phyloP scores from a whole-genome alignment of 1,140 invertebrate genomes.

The Papilio helenus region DNA sequence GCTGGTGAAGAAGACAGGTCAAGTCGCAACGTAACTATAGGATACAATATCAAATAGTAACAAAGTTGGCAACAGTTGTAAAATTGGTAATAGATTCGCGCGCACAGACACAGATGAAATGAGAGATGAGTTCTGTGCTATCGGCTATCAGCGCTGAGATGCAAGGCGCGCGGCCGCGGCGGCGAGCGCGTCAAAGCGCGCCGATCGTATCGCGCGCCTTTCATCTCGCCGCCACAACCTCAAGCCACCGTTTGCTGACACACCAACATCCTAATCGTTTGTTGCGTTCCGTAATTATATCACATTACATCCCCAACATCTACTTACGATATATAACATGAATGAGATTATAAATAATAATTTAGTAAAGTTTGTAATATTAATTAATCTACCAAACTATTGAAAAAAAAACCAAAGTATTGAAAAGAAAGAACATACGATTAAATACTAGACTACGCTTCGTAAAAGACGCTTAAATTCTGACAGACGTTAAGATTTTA shows the following conservation, averaged over 20 bases:
- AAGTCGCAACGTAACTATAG: neutral
- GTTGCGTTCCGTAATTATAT: conserved; percentile 46
- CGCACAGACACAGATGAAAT: conserved; percentile 68
- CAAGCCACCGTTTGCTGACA: conserved; percentile 46
- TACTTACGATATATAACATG: neutral
- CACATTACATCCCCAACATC: conserved; percentile 18
- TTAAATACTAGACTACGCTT: too few species aligned
- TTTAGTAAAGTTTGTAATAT: too few species aligned
- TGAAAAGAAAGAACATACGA: too few species aligned
- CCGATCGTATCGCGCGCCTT: conserved; percentile 65
- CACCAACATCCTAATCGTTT: conserved; percentile 54
- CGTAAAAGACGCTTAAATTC: too few species aligned
- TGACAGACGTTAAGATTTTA: too few species aligned
- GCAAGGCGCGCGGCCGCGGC: conserved; percentile 67
- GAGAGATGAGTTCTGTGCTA: conserved; percentile 59
- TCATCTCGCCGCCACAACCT: conserved; percentile 67
- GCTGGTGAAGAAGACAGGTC: too few species aligned
- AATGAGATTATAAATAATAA: neutral
- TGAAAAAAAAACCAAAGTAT: too few species aligned
- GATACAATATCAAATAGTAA: conserved; percentile 1
- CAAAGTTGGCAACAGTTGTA: conserved; percentile 22
- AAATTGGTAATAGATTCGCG: conserved; percentile 57
- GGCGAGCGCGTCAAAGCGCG: conserved; percentile 68
- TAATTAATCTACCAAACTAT: too few species aligned
- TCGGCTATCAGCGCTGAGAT: conserved; percentile 71